Evolutionary conservation across 2,113 vertebrate genomes (phyloP), one percentile per base, ranked within the genome.

Genomic region (Glaucomys volans): DNA sequence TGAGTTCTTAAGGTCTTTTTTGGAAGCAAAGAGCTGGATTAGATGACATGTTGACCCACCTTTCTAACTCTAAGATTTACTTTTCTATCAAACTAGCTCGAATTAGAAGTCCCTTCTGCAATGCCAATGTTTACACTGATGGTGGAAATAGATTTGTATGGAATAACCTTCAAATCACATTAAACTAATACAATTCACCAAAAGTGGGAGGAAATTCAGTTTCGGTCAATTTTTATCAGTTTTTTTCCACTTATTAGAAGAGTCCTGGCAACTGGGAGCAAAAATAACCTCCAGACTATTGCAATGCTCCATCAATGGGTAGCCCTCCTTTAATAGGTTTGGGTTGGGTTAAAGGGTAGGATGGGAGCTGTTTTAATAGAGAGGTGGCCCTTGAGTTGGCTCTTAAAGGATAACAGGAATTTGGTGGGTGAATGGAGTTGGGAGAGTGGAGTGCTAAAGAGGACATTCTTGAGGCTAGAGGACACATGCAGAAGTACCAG

Each of bases 151-250:
- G 86, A 95, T 91, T 93, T 87, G 37, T 87, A 67, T n/a, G 32
- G 5, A 95, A 90, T 97, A 81, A 93, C 75, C 74, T 91, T 90
- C 59, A 90, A 94, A 86, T 96, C 64, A 91, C 2, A 57, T 96
- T 87, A 92, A 96, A 71, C 75, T 96, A 80, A 84, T 57, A 62
- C 42, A 89, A 77, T 71, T 94, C 64, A 91, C 79, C 91, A 66
- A 79, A 87, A 69, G 13, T 54, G 26, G 7, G 5, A 54, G 28
- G n/a, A 54, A 40, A 22, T 2, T 24, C 85, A 88, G 24, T 64
- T 74, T 26, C 86, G 74, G 89, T 24, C 37, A 8, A 72, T 94
- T 77, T 90, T 64, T 44, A 54, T 50, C 87, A 57, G 17, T 32
- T 80, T 69, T 64, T 6, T 85, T 71, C 57, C 26, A 66, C 10